These are phyloP conservation scores for Semnopithecus entellus DNA, from an alignment of 2,113 vertebrate genomes.

Conservation along the genomic window DNA sequence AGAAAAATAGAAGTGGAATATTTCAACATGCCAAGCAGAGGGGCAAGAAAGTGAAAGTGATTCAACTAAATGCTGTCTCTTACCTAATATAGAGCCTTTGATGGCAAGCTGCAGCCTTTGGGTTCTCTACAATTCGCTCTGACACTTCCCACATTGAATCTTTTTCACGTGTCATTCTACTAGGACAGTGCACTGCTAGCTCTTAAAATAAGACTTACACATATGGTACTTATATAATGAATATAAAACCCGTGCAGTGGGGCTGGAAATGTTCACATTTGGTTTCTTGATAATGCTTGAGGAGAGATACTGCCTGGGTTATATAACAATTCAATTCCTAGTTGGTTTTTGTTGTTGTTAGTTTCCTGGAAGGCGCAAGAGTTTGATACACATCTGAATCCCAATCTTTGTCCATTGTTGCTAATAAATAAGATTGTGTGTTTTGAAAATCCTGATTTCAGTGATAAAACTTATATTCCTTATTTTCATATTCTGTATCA, in stretches of 20 bases:
- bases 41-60: conserved; percentile 63
- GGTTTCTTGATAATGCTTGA: conserved; percentile 39
- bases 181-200: conserved; percentile 65
- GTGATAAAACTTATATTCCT: background rate
- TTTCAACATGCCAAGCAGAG: conserved; percentile 59
- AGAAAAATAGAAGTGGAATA: conserved; percentile 67
- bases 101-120: conserved; percentile 62
- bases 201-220: conserved; percentile 77
- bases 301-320: conserved; percentile 52
- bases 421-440: background rate
- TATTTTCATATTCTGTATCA: background rate
- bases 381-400: conserved; percentile 13
- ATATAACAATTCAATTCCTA: conserved; percentile 46
- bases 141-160: conserved; percentile 71
- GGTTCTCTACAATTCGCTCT: conserved; percentile 44
- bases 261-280: conserved; percentile 56
- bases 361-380: conserved; percentile 56
- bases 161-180: conserved; percentile 67
- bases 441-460: background rate
- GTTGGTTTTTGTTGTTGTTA: background rate
- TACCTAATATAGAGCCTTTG: conserved; percentile 62
- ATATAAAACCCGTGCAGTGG: conserved; percentile 52
- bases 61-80: conserved; percentile 55
- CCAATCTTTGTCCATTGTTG: background rate
- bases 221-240: conserved; percentile 80